These are phyloP conservation scores for Dione vanillae DNA, from an alignment of 2,888 invertebrate species.

Conservation along the genomic window DNA sequence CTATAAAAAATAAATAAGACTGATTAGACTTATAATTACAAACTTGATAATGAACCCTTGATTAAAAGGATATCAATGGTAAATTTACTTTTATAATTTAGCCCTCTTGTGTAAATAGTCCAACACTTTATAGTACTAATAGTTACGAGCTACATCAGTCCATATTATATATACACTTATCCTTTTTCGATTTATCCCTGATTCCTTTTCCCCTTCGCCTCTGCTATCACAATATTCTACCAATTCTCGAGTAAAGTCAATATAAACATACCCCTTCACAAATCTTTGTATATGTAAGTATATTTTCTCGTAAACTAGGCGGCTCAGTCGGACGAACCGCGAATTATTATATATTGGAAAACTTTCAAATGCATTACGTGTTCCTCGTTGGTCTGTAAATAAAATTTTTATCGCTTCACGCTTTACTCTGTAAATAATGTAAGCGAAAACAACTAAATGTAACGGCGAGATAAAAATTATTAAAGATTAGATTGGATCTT, in stretches of 20 bases:
- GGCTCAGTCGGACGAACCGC: too few species aligned
- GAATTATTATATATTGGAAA: background rate
- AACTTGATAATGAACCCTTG: too few species aligned
- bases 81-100: background rate
- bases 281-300: background rate
- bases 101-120: background rate
- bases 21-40: too few species aligned
- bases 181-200: background rate
- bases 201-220: conserved; percentile 3
- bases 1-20: too few species aligned
- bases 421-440: too few species aligned
- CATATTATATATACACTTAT: background rate
- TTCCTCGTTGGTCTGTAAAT: too few species aligned
- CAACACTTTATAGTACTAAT: background rate
- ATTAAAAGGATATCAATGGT: too few species aligned
- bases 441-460: too few species aligned
- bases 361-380: background rate
- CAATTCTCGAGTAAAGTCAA: conserved; percentile 4
- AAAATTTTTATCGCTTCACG: background rate
- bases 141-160: background rate
- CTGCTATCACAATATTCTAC: background rate
- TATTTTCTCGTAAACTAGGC: too few species aligned
- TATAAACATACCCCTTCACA: conserved; percentile 1
- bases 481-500: too few species aligned
- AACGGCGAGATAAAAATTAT: too few species aligned